Percentiles rank a stretch among this genome's conserved stretches.
phyloP scores from a whole-genome alignment of 2,888 invertebrate species.

The Oxystoma pomonae region DNA sequence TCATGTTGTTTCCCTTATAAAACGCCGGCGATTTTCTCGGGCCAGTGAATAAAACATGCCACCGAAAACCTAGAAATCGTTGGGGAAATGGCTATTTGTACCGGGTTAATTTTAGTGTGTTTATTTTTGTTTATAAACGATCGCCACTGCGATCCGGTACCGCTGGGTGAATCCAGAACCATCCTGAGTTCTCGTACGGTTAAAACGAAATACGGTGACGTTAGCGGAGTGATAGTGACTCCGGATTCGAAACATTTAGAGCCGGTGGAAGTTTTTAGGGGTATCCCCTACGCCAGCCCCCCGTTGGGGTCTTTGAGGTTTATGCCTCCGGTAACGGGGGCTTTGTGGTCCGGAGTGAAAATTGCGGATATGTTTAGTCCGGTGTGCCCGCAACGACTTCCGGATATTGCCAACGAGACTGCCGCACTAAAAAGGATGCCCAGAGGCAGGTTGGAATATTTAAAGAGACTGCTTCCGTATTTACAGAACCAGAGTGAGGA shows the following conservation, averaged over 20 bases:
- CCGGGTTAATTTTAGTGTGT: constrained; percentile 10
- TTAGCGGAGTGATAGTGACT: constrained; percentile 79
- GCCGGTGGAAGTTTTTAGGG: constrained; percentile 88
- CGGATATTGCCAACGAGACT: constrained; percentile 81
- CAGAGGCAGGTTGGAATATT: constrained; percentile 80
- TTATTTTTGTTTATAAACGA: constrained; percentile 24
- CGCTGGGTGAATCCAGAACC: constrained; percentile 34
- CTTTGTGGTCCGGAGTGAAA: constrained; percentile 87
- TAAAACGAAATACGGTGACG: constrained; percentile 82
- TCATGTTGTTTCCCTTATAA: not conserved
- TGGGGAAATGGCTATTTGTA: not conserved
- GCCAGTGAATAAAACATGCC: too few relatives aligned
- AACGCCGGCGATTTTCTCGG: too few relatives aligned
- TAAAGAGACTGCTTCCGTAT: constrained; percentile 82
- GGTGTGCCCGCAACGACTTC: constrained; percentile 89
- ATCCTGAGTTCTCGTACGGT: constrained; percentile 78
- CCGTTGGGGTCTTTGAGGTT: constrained; percentile 85
- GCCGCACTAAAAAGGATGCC: constrained; percentile 82
- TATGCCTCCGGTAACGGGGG: constrained; percentile 94
- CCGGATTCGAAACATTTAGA: constrained; percentile 77
- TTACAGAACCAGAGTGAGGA: constrained; percentile 93
- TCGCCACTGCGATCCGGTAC: constrained; percentile 33
- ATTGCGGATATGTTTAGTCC: constrained; percentile 83
- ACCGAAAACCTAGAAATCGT: not conserved
- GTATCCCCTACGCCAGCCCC: constrained; percentile 92